These are phyloP conservation scores for Drosophila prolongata DNA, from an alignment of 2,888 invertebrate species.

Conservation along the genomic window DNA sequence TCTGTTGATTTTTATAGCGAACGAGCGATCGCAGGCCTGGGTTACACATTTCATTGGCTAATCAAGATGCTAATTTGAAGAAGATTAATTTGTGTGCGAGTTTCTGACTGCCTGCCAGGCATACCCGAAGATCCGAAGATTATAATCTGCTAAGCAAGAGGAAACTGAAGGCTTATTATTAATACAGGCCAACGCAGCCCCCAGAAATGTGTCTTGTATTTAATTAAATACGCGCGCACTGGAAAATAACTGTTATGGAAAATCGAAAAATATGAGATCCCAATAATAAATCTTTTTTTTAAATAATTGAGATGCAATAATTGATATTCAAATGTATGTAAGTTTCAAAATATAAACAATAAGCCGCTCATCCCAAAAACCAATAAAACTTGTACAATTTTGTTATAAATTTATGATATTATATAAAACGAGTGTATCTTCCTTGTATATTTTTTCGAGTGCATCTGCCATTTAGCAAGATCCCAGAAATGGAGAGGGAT, in stretches of 20 bases:
- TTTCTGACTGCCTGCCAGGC: slow-evolving; percentile 48
- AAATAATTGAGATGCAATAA: too few species aligned
- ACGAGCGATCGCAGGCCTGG: slow-evolving; percentile 46
- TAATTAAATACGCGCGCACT: slow-evolving; percentile 63
- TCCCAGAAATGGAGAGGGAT: background rate
- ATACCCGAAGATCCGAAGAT: slow-evolving; percentile 50
- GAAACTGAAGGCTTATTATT: slow-evolving; percentile 62
- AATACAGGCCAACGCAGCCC: slow-evolving; percentile 43
- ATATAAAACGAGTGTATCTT: too few species aligned
- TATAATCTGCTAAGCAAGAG: slow-evolving; percentile 55
- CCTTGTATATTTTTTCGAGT: background rate
- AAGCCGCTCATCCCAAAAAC: too few species aligned
- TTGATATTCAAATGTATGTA: too few species aligned
- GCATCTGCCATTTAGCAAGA: slow-evolving; percentile 39
- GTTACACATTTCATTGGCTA: slow-evolving; percentile 79
- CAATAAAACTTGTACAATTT: too few species aligned
- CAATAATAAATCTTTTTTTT: too few species aligned
- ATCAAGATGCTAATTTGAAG: slow-evolving; percentile 82
- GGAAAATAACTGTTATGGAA: too few species aligned
- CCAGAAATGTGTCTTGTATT: slow-evolving; percentile 46
- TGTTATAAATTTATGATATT: too few species aligned
- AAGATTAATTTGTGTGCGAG: slow-evolving; percentile 78
- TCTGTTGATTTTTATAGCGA: slow-evolving; percentile 71
- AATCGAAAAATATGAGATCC: too few species aligned
- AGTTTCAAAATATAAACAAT: too few species aligned